These are phyloP conservation scores for Miltochrista miniata DNA, from an alignment of 2,888 invertebrate genomes.

Conservation along the genomic window DNA sequence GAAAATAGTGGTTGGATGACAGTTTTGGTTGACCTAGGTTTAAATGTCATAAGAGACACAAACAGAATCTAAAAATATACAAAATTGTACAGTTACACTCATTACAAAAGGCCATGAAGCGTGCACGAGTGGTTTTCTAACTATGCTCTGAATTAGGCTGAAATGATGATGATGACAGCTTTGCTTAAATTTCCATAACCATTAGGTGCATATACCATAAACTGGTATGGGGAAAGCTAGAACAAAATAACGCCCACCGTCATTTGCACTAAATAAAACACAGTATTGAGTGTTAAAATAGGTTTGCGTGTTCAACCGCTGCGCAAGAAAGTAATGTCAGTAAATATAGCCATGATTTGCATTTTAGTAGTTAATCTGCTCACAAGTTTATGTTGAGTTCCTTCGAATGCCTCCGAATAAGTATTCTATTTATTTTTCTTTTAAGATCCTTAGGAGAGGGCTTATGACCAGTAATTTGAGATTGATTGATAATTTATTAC, in stretches of 20 bases:
- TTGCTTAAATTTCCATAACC: constrained; percentile 16
- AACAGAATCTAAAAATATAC: background rate
- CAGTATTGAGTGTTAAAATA: background rate
- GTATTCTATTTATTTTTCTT: no score
- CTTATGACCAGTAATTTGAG: no score
- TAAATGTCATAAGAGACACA: no score
- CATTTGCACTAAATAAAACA: background rate
- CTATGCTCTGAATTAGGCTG: constrained; percentile 31
- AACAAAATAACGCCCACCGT: background rate
- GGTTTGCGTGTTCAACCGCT: background rate
- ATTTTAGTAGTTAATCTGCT: background rate
- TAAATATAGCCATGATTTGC: background rate
- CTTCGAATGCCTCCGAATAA: background rate
- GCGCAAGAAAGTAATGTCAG: background rate
- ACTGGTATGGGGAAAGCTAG: background rate
- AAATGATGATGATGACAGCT: constrained; percentile 36
- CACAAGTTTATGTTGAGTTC: background rate
- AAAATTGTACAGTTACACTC: constrained; percentile 7
- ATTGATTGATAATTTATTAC: no score
- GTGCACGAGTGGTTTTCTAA: constrained; percentile 28
- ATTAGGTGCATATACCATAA: constrained; percentile 9
- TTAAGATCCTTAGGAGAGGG: no score
- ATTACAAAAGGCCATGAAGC: constrained; percentile 37
- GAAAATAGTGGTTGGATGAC: no score
- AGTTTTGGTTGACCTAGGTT: no score